A percentile compares a stretch with the other conserved stretches of the same genome.
phyloP scores from a whole-genome alignment of 1,140 invertebrate species.

The Spodoptera frugiperda region DNA sequence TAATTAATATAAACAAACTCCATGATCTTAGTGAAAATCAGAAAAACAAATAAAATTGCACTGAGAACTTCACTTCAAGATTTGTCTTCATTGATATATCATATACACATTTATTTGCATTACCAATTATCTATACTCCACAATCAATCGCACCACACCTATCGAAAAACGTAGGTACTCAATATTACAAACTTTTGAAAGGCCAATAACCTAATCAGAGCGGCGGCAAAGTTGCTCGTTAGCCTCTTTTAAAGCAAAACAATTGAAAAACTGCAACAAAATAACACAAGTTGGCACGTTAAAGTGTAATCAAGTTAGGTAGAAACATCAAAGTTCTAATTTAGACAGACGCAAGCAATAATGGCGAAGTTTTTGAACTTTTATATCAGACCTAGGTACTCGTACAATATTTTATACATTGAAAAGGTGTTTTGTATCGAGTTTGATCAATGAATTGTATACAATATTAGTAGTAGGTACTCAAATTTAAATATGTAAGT shows the following conservation, averaged over 20 bases:
- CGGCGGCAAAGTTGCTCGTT: conserved; percentile 16
- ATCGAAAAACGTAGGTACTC: no score
- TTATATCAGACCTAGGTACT: neutral
- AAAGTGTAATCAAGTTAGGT: conserved; percentile 56
- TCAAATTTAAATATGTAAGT: no score
- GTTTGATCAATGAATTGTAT: no score
- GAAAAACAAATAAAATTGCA: no score
- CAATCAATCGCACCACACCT: no score
- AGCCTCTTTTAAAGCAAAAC: conserved; percentile 3
- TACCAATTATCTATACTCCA: no score
- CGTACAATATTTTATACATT: conserved; percentile 22
- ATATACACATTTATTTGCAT: no score
- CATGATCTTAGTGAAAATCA: no score
- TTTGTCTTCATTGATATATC: no score
- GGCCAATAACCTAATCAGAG: neutral
- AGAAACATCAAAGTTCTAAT: conserved; percentile 50
- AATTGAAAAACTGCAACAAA: conserved; percentile 48
- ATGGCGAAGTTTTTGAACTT: conserved; percentile 14
- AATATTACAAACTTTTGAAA: neutral
- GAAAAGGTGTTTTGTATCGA: neutral
- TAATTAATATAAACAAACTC: no score
- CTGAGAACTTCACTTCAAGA: no score
- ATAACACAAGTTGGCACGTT: conserved; percentile 51
- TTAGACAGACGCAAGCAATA: conserved; percentile 38
- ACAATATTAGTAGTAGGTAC: no score